These are phyloP conservation scores for Mellivora capensis DNA, from an alignment of 2,113 vertebrate genomes.

Conservation along the genomic window DNA sequence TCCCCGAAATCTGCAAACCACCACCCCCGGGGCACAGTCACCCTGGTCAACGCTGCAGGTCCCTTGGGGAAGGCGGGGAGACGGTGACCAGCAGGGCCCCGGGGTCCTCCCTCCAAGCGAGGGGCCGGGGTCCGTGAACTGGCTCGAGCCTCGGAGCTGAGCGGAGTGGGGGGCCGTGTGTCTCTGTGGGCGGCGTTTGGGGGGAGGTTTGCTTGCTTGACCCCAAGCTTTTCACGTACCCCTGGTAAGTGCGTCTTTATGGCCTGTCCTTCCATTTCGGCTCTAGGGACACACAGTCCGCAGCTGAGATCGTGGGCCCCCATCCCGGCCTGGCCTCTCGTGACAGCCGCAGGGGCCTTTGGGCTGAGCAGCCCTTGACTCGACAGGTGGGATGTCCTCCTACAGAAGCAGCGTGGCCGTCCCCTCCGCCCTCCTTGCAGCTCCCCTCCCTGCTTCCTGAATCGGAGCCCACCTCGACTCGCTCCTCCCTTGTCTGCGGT, in stretches of 20 bases:
- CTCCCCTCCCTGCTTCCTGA: not conserved
- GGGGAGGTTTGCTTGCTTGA: not conserved
- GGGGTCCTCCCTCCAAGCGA: not conserved
- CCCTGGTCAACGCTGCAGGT: not conserved
- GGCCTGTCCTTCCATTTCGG: not conserved
- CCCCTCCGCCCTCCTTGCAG: not conserved
- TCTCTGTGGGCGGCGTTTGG: not conserved
- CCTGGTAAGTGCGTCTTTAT: not conserved
- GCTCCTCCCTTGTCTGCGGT: fast-evolving
- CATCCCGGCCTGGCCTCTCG: not conserved
- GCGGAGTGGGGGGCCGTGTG: not conserved
- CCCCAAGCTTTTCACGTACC: not conserved
- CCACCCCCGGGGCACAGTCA: not conserved
- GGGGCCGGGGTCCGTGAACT: not conserved
- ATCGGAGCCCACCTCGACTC: not conserved
- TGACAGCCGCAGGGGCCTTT: not conserved
- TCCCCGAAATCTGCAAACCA: not conserved
- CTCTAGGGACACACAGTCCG: not conserved
- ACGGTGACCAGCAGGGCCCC: not conserved
- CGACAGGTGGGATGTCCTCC: not conserved
- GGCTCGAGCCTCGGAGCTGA: not conserved
- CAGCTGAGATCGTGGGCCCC: not conserved
- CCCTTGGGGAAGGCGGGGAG: not conserved
- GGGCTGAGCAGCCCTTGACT: not conserved
- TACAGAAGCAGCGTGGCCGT: not conserved